Evolutionary conservation across 2,797 vertebrate species (phyloP).

Genomic region (Parotocinclus haroldoi): DNA sequence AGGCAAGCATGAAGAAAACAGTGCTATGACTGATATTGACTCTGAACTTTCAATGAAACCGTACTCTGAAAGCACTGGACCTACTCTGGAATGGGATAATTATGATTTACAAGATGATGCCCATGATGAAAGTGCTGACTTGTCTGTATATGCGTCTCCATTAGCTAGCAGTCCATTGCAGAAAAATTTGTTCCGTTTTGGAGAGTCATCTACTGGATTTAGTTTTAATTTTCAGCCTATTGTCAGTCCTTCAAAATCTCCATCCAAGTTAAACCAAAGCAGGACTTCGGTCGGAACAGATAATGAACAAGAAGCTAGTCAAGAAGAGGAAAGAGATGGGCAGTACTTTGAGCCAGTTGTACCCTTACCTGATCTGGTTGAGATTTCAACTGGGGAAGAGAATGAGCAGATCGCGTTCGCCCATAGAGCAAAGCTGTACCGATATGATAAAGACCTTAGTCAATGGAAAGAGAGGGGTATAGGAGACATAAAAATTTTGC

Average conservation of each 20-base stretch:
- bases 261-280: slow-evolving; percentile 88
- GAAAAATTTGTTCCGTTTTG: slow-evolving; percentile 93
- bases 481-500: slow-evolving; percentile 93
- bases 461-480: slow-evolving; percentile 99
- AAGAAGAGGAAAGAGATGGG: slow-evolving; percentile 91
- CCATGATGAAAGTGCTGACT: slow-evolving; percentile 79
- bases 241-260: slow-evolving; percentile 92
- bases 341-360: slow-evolving; percentile 97
- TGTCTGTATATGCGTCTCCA: slow-evolving; percentile 84
- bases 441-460: slow-evolving; percentile 84
- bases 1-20: slow-evolving; percentile 73
- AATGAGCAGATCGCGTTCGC: slow-evolving; percentile 92
- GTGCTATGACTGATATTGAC: slow-evolving; percentile 42
- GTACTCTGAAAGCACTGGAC: slow-evolving; percentile 75
- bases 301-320: slow-evolving; percentile 87
- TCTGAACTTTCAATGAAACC: slow-evolving; percentile 71
- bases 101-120: slow-evolving; percentile 85
- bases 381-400: slow-evolving; percentile 93
- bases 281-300: slow-evolving; percentile 84
- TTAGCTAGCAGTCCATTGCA: slow-evolving; percentile 79
- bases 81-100: slow-evolving; percentile 91
- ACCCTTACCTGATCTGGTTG: slow-evolving; percentile 89
- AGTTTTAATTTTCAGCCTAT: slow-evolving; percentile 95
- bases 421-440: slow-evolving; percentile 94
- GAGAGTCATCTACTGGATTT: slow-evolving; percentile 88